Evolutionary conservation across 2,797 vertebrate genomes (phyloP).

Genomic region (Tamandua tetradactyla): DNA sequence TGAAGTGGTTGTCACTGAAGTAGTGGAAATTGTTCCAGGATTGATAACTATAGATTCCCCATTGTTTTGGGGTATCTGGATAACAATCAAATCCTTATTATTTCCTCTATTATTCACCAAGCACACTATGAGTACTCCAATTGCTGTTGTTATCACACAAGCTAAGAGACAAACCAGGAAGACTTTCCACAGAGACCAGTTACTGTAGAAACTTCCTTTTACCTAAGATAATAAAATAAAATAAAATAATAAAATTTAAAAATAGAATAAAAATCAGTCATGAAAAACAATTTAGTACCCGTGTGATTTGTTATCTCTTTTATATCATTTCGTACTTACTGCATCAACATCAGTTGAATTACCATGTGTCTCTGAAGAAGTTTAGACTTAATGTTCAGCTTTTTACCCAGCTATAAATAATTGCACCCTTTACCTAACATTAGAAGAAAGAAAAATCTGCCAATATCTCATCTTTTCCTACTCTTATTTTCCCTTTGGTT

Average conservation of each 20-base stretch:
- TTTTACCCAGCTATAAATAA: neutral
- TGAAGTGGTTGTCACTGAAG: neutral
- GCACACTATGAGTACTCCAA: slow-evolving; percentile 59
- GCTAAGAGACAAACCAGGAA: slow-evolving; percentile 72
- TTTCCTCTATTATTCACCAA: slow-evolving; percentile 43
- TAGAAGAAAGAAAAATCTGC: neutral
- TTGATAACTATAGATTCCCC: neutral
- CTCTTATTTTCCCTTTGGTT: neutral
- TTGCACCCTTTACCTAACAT: neutral
- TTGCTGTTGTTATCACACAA: slow-evolving; percentile 59
- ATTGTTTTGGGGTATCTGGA: neutral
- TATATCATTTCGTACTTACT: neutral
- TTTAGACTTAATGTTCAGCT: neutral
- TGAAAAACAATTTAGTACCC: neutral
- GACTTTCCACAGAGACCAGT: slow-evolving; percentile 50
- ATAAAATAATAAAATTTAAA: too few relatives aligned
- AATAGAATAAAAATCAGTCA: neutral
- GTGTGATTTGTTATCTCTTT: neutral
- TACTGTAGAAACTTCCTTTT: neutral
- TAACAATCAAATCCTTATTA: neutral
- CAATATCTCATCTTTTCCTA: neutral
- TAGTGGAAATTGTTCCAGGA: neutral
- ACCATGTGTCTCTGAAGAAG: neutral
- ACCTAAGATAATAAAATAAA: slow-evolving; percentile 32
- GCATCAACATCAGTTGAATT: neutral